These are phyloP conservation scores for Paratrypauchen microcephalus DNA, from an alignment of 2,797 vertebrate genomes.

Conservation along the genomic window DNA sequence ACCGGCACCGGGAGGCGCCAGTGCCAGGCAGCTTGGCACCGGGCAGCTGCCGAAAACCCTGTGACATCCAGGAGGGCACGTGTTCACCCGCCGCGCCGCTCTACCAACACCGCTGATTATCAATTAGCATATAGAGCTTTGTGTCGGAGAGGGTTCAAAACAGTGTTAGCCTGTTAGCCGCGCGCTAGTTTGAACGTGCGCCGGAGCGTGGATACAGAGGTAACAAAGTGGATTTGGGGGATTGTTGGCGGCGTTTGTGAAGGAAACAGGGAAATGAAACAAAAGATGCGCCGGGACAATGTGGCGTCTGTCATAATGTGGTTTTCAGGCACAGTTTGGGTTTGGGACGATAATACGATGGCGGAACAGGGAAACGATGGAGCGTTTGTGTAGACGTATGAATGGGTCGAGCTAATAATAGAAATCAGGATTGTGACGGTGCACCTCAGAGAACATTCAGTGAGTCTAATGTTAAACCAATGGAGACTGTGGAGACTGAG, in stretches of 20 bases:
- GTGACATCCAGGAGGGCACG: slow-evolving; percentile 82
- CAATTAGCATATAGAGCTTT: slow-evolving; percentile 79
- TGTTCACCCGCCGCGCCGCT: slow-evolving; percentile 77
- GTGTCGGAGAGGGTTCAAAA: slow-evolving; percentile 61
- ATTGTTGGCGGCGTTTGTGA: slow-evolving; percentile 52
- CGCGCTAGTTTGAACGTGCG: slow-evolving; percentile 40
- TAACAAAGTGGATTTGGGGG: slow-evolving; percentile 43
- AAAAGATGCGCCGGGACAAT: slow-evolving; percentile 24
- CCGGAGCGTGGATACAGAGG: slow-evolving; percentile 29
- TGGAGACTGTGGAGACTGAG: no score
- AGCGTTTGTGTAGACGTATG: not conserved
- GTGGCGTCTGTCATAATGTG: not conserved
- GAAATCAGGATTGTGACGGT: no score
- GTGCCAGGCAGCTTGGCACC: slow-evolving; percentile 80
- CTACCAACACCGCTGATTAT: slow-evolving; percentile 82
- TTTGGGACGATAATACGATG: not conserved
- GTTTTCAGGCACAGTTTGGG: not conserved
- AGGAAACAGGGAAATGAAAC: slow-evolving; percentile 43
- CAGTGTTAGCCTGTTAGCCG: not conserved
- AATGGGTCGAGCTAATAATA: not conserved
- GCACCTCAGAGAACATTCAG: no score
- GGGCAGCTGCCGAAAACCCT: slow-evolving; percentile 68
- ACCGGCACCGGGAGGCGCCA: slow-evolving; percentile 78
- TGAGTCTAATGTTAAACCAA: no score
- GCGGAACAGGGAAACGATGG: not conserved